A percentile compares a stretch with the other conserved stretches of the same genome.
These are phyloP conservation scores for Oasisia sp. DNA, from an alignment of 2,888 invertebrate species.

Conservation along the genomic window DNA sequence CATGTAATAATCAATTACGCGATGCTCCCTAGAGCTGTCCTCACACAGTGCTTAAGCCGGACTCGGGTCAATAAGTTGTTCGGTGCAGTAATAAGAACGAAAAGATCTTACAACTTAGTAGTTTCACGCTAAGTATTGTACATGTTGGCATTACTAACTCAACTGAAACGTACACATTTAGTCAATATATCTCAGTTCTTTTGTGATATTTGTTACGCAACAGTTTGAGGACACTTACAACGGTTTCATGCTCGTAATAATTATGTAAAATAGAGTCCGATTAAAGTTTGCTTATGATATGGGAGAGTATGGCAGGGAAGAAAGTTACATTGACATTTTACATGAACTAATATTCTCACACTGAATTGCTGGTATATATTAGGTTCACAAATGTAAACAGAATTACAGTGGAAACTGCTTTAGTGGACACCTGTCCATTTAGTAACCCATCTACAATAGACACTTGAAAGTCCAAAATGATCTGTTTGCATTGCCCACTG, in stretches of 20 bases:
- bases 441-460: too few species aligned
- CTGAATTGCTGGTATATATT: too few species aligned
- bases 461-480: too few species aligned
- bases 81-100: neutral
- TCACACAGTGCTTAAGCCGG: conserved; percentile 19
- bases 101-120: neutral
- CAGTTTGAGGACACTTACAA: neutral
- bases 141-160: neutral
- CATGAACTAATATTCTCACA: too few species aligned
- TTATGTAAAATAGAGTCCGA: neutral
- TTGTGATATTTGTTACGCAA: neutral
- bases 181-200: neutral
- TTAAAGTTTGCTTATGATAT: neutral
- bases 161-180: neutral
- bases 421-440: too few species aligned
- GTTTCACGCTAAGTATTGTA: neutral
- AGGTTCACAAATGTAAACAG: too few species aligned
- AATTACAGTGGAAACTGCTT: too few species aligned
- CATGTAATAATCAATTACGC: neutral
- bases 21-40: neutral
- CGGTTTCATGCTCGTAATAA: neutral
- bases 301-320: neutral
- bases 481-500: too few species aligned
- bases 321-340: neutral
- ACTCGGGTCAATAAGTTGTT: neutral